These are phyloP conservation scores for Netelia melanura DNA, from an alignment of 2,888 invertebrate species.

Conservation along the genomic window DNA sequence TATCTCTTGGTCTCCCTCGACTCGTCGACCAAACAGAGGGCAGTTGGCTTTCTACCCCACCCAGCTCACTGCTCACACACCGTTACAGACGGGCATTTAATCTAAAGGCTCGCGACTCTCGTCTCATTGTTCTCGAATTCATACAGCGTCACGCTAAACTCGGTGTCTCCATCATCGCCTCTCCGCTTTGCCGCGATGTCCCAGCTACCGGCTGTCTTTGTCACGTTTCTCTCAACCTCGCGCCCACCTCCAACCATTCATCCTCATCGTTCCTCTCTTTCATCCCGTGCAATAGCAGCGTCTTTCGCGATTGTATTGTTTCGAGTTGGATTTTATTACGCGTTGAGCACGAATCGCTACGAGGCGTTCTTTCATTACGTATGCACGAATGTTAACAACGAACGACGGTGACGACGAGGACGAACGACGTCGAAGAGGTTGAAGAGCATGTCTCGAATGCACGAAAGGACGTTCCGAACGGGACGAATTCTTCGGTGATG, in stretches of 20 bases:
- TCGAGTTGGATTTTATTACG: slow-evolving; percentile 75
- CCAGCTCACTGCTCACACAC: background rate
- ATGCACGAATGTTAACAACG: background rate
- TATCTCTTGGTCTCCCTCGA: slow-evolving; percentile 8
- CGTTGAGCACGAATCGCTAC: slow-evolving; percentile 68
- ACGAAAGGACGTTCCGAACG: background rate
- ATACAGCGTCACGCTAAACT: slow-evolving; percentile 54
- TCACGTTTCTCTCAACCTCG: slow-evolving; percentile 37
- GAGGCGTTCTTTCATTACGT: slow-evolving; percentile 5
- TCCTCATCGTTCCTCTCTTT: slow-evolving; percentile 23
- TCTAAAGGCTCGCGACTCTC: slow-evolving; percentile 67
- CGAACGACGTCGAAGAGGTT: background rate
- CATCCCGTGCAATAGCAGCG: slow-evolving; percentile 4
- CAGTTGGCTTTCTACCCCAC: slow-evolving; percentile 24
- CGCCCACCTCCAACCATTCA: slow-evolving; percentile 18
- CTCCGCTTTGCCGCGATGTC: slow-evolving; percentile 38
- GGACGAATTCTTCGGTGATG: background rate
- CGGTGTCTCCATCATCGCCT: slow-evolving; percentile 46
- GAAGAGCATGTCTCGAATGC: background rate
- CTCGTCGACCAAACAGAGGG: slow-evolving; percentile 24
- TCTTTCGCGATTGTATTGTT: slow-evolving; percentile 66
- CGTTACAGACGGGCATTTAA: slow-evolving; percentile 70
- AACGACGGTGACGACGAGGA: background rate
- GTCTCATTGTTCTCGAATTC: slow-evolving; percentile 76
- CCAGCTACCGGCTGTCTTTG: slow-evolving; percentile 59